These are phyloP conservation scores for Ophraella communa DNA, from an alignment of 2,888 invertebrate species.

Conservation along the genomic window DNA sequence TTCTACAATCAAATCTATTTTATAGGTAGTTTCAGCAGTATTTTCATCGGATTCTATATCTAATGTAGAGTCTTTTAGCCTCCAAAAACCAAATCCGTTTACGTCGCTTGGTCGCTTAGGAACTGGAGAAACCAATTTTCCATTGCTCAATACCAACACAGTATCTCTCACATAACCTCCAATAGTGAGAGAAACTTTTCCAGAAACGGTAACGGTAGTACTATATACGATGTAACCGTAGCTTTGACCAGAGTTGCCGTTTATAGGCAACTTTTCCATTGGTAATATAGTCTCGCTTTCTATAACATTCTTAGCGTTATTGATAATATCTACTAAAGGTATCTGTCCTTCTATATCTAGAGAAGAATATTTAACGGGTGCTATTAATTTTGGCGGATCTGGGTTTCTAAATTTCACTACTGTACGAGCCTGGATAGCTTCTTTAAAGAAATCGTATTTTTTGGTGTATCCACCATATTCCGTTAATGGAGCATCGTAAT, in stretches of 20 bases:
- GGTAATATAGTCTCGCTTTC: slow-evolving; percentile 38
- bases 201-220: slow-evolving; percentile 39
- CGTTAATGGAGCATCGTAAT: slow-evolving; percentile 88
- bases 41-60: slow-evolving; percentile 35
- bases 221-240: slow-evolving; percentile 65
- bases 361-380: slow-evolving; percentile 8
- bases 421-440: slow-evolving; percentile 56
- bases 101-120: slow-evolving; percentile 48
- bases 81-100: slow-evolving; percentile 60
- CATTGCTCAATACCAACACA: slow-evolving; percentile 61
- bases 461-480: slow-evolving; percentile 89
- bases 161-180: slow-evolving; percentile 60
- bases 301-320: slow-evolving; percentile 14
- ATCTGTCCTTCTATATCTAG: slow-evolving; percentile 22
- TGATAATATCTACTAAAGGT: slow-evolving; percentile 19
- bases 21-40: slow-evolving; percentile 39
- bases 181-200: slow-evolving; percentile 50
- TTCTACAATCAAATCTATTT: slow-evolving; percentile 65
- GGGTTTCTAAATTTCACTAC: slow-evolving; percentile 21
- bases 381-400: slow-evolving; percentile 4
- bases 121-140: slow-evolving; percentile 52
- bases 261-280: slow-evolving; percentile 55
- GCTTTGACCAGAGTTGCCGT: slow-evolving; percentile 62
- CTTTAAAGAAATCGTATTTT: slow-evolving; percentile 72
- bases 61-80: slow-evolving; percentile 45